Evolutionary conservation across 2,888 invertebrate genomes (phyloP), one percentile per base, ranked within the genome.

Genomic region (Mythimna albipuncta): DNA sequence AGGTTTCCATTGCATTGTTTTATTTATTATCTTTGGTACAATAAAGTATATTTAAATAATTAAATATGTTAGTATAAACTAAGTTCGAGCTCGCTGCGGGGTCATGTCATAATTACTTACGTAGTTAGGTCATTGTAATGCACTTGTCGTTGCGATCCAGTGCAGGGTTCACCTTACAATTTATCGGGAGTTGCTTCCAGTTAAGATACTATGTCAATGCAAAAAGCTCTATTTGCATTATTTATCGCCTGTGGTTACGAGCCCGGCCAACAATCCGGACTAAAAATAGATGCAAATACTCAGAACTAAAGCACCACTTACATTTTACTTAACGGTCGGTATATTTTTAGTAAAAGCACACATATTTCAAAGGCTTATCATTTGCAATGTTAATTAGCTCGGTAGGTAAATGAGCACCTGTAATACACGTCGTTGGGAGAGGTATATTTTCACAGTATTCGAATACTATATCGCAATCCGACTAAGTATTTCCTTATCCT

Each of bases 201-300:
- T 81, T 78, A 78, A 84, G 88, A 85, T 84, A 87, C 85, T 87
- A 85, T 85, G 85, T 89, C 89, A 88, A 84, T 86, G 87, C 83
- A 85, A 88, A 90, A 89, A 89, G 88, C 84, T 89, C 88, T 89
- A 89, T 91, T 93, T 92, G 88, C 89, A 89, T 92, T 91, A 93
- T 92, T 93, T 93, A 93, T 92, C 88, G 88, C 84, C 85, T 89
- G 90, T 88, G 90, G 90, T 91, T 90, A 89, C 90, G 87, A 91
- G 90, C 88, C 86, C 89, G 90, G 91, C 90, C 92, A 91, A 92
- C 91, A 91, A 91, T 92, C 89, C 87, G 81, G 75, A 88, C 93
- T 94, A 93, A 93, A 93, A 93, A 94, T 94, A 94, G 92, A 90
- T 77, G 78, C 87, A 85, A 88, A 86, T 88, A 90, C 87, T 88